Conservation (phyloP, 2,797 vertebrate genomes). For the Allobates femoralis region DNA sequence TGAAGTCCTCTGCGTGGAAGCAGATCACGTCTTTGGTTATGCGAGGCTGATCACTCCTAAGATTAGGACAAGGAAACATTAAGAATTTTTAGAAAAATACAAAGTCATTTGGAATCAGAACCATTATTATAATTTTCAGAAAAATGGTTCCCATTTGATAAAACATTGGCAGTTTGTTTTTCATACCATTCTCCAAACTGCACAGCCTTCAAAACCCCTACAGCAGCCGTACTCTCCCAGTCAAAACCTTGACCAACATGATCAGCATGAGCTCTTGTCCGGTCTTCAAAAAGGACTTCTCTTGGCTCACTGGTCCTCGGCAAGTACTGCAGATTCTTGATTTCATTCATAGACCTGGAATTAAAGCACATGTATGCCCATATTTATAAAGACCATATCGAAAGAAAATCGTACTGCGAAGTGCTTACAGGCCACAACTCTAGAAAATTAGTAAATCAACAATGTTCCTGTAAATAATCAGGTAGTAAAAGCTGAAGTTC, state of each 20-base stretch:
- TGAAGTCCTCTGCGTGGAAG: constrained; percentile 97
- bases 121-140: neutral
- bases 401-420: neutral
- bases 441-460: too few relatives aligned
- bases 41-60: constrained; percentile 89
- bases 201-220: constrained; percentile 96
- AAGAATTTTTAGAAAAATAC: neutral
- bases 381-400: neutral
- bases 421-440: too few relatives aligned
- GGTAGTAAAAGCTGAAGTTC: too few relatives aligned
- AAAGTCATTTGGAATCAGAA: neutral
- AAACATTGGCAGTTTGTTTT: neutral
- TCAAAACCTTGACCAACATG: constrained; percentile 98
- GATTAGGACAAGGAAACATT: neutral
- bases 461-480: too few relatives aligned
- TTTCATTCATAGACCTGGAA: constrained; percentile 94
- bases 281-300: constrained; percentile 96
- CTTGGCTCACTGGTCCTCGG: constrained; percentile 94
- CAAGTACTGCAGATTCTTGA: constrained; percentile 98
- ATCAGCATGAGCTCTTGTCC: constrained; percentile 95
- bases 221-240: constrained; percentile 99
- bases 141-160: neutral
- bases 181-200: constrained; percentile 95
- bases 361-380: constrained; percentile 6
- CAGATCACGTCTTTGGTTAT: constrained; percentile 99